Evolutionary conservation across 2,797 vertebrate species (phyloP), one percentile per base, ranked within the genome.

Genomic region (Alectoris magna): DNA sequence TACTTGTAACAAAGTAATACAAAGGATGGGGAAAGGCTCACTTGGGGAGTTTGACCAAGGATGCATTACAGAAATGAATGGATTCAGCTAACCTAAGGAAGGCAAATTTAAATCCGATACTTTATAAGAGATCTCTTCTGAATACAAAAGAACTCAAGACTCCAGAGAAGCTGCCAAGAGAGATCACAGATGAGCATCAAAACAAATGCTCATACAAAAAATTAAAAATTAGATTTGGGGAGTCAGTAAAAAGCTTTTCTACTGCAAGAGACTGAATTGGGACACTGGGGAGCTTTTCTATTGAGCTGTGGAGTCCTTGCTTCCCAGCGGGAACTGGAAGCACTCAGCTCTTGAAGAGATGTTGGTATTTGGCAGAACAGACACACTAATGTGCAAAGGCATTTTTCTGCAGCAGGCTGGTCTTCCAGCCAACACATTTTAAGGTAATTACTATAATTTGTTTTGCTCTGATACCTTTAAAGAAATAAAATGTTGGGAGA

Each of bases 341-440:
- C 3, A 14, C 48, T 76, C 0, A 12, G 66, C 55, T n/a, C 18
- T 78, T 84, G 67, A 90, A 48, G 84, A 88, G 38, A 16, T 84
- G 67, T 84, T 81, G 71, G 78, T 60, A 38, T 79, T 84, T 63
- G 82, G 71, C 94, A 92, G 77, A 84, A 90, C 74, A 87, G 82
- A 49, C 77, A 93, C 51, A 63, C 56, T 11, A 58, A 58, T 44
- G 16, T 48, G n/a, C 78, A 26, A 4, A 72, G 36, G 10, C 58
- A 48, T 14, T 74, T 74, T 79, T n/a, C 60, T 91, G 63, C 56
- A 87, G 72, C 92, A 94, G 88, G 84, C 91, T 94, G 72, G 63
- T 93, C 94, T 96, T 92, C 93, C 87, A 93, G 29, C 18, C 48
- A 85, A 64, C 77, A 60, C 58, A 36, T 39, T 60, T 88, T 73